phyloP scores from a whole-genome alignment of 2,888 invertebrate species.

The Pomacea canaliculata region DNA sequence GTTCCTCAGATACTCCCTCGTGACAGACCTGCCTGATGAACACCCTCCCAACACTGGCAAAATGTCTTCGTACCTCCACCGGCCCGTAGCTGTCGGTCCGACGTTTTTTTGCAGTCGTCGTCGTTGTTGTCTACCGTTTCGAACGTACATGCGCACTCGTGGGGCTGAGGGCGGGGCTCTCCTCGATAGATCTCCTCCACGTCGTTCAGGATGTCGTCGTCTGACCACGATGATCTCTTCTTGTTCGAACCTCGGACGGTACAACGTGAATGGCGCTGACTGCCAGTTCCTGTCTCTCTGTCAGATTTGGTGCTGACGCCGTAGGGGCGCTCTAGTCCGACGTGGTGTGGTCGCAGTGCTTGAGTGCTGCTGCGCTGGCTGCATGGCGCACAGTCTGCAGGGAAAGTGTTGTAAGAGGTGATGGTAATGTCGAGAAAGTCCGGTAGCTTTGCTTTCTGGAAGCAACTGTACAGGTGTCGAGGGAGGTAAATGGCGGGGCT shows the following conservation, averaged over 20 bases:
- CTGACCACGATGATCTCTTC: background rate
- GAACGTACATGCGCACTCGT: constrained; percentile 11
- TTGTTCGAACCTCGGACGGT: no score
- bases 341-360: no score
- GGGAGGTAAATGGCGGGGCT: no score
- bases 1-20: background rate
- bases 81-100: background rate
- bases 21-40: background rate
- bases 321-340: no score
- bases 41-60: constrained; percentile 3
- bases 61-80: constrained; percentile 6
- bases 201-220: background rate
- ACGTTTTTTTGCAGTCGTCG: background rate
- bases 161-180: background rate
- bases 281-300: no score
- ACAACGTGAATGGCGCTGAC: no score
- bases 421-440: background rate
- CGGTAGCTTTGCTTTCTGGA: no score
- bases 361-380: no score
- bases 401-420: background rate
- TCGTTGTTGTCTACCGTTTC: background rate
- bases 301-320: no score
- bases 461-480: no score
- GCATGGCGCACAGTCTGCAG: no score
- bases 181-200: constrained; percentile 8